Base-by-base conservation (phyloP, 2,113 vertebrate species). In the Nerophis lumbriciformis region DNA sequence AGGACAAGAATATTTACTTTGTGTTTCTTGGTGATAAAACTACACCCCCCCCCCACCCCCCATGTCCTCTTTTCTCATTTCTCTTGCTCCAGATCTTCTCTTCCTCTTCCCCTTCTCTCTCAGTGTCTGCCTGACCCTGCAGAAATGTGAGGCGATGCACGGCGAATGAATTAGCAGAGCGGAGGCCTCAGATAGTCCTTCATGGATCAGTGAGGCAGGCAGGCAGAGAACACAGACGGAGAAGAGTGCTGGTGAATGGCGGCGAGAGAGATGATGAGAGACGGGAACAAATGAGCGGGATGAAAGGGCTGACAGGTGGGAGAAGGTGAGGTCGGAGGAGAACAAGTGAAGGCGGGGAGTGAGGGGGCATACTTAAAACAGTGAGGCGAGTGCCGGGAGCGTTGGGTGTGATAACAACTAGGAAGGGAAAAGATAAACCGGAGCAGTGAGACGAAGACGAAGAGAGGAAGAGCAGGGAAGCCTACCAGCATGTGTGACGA, bases 131-230 rank as follows among this genome's bases (percentile, higher is more conserved):
- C 79, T 84, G 80, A 84, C 81, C 84, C 83, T 79, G 73, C 83
- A 84, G 84, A 86, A 80, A 83, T 79, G 74, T 74, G 76, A 83
- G 77, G 82, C 67, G 64, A 85, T 79, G 86, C 85, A 81, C 79
- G 13, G 71, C 75, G 61, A 88, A 87, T 87, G 81, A 86, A 88
- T 88, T 85, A 86, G 66, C 63, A 68, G 68, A 73, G 71, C 79
- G 58, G 64, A 69, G 78, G 81, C 75, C 83, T 81, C 71, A 73
- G 75, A 78, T 79, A 77, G 77, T 69, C 71, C 79, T 81, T 68
- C 68, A 82, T 65, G 75, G 69, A 78, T 72, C 6, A 83, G 76
- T 78, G 69, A 65, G 78, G 71, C 73, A 73, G 77, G 49, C 61
- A 68, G 35, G 51, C 42, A 73, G 73, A 65, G 73, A 47, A 65